Evolutionary conservation across 2,113 vertebrate species (phyloP), one percentile per base, ranked within the genome.

Genomic region (Podocnemis expansa): DNA sequence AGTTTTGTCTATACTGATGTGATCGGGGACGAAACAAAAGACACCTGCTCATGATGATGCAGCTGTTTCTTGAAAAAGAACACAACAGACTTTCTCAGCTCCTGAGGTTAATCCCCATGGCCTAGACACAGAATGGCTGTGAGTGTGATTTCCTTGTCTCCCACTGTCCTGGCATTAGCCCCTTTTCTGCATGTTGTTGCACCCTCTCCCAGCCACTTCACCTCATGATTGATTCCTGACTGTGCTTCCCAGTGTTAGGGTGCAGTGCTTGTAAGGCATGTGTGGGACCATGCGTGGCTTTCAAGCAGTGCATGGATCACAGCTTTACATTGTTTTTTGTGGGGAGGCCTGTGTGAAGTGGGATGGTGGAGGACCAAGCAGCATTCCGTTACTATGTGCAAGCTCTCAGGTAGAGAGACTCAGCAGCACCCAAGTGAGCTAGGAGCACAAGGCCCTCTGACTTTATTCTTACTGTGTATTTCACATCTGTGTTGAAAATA

Each of bases 31-130:
- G 85, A 76, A 80, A 31, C 1, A 60, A 31, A 60, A 13, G 56
- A 60, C 27, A 27, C 56, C 56, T 14, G 56, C 56, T 60, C 56
- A 0, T 21, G n/a, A 38, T 70, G 63, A 60, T 31, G 25, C 29
- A 60, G 55, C 85, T 82, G 11, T 51, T 55, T 43, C 89, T 93
- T 47, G 47, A 34, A 24, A 91, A 54, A 95, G 96, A 95, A 95
- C 85, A 89, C 89, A 0, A 45, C 2, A 1, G 86, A 89, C 88
- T 89, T 89, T 58, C 45, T 12, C 0, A 0, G 24, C 45, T 96
- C 94, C 94, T 1, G 1, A 96, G 96, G 96, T 91, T 7, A 13
- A 13, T 80, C 76, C 27, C 25, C 90, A n/a, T n/a, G n/a, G n/a
- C 43, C 49, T 7, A 73, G 85, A 63, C 87, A 89, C 91, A 29